Evolutionary conservation across 2,888 invertebrate species (phyloP).

Genomic region (Synanthedon andrenaeformis): DNA sequence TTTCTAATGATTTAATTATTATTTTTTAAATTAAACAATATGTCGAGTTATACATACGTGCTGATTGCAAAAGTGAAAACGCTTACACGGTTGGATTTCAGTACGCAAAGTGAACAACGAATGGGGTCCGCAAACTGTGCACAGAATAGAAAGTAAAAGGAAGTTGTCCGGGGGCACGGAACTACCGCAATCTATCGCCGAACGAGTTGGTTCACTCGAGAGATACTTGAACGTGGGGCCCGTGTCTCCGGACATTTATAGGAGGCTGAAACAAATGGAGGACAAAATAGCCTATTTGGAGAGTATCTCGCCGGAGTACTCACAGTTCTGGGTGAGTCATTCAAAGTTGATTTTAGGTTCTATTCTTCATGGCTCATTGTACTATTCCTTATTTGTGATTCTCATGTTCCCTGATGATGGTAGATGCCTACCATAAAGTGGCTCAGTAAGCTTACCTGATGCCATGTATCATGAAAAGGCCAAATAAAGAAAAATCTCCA

Average conservation of each 20-base stretch:
- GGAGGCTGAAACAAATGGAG: constrained; percentile 79
- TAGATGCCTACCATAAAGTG: too few species aligned
- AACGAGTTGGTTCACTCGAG: constrained; percentile 76
- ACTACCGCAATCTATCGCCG: constrained; percentile 72
- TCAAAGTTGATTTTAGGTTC: neutral
- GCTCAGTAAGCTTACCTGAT: too few species aligned
- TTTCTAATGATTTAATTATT: too few species aligned
- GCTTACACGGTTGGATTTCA: constrained; percentile 23
- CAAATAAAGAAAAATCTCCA: too few species aligned
- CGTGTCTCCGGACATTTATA: constrained; percentile 74
- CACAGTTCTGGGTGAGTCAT: constrained; percentile 71
- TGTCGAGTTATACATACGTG: too few species aligned
- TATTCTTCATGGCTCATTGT: neutral
- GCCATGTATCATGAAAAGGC: too few species aligned
- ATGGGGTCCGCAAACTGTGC: constrained; percentile 75
- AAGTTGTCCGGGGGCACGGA: constrained; percentile 24
- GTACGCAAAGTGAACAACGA: constrained; percentile 78
- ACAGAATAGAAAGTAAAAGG: constrained; percentile 10
- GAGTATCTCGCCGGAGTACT: constrained; percentile 85
- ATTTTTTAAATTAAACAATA: too few species aligned
- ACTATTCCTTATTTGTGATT: too few species aligned
- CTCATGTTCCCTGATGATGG: too few species aligned
- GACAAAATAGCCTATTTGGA: constrained; percentile 79
- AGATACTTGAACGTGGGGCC: constrained; percentile 69
- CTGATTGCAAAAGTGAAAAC: too few species aligned